Percentiles rank a stretch among this genome's conserved stretches.
Conservation (phyloP, 1,140 invertebrate genomes). For the Ctenoplectra terminalis region DNA sequence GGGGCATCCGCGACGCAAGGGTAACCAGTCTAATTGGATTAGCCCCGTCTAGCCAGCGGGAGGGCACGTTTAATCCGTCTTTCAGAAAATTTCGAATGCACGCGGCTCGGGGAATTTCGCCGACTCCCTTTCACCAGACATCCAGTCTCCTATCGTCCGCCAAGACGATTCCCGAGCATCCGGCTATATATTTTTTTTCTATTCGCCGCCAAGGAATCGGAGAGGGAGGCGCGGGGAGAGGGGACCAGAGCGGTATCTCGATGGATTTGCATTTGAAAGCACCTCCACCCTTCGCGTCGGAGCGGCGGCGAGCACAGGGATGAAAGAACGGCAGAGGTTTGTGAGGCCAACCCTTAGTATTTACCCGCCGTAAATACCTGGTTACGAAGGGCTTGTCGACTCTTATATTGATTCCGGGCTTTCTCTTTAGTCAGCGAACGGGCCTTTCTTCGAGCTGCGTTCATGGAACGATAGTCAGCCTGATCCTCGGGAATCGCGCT, state of each 20-base stretch:
- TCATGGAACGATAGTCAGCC: too few relatives aligned
- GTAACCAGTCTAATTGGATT: constrained; percentile 63
- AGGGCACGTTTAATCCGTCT: constrained; percentile 40
- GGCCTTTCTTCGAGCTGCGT: neutral
- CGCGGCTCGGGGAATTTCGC: constrained; percentile 2
- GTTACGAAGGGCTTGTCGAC: constrained; percentile 64
- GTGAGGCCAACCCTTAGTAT: constrained; percentile 54
- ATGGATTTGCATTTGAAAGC: constrained; percentile 70
- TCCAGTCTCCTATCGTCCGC: constrained; percentile 19
- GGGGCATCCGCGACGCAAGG: constrained; percentile 43
- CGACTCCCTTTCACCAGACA: neutral
- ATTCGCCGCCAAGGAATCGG: constrained; percentile 4
- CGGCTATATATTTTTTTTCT: constrained; percentile 10
- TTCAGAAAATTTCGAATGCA: constrained; percentile 39
- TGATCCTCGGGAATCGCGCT: neutral
- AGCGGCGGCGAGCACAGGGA: constrained; percentile 10
- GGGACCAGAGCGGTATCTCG: constrained; percentile 19
- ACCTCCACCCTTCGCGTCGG: constrained; percentile 22
- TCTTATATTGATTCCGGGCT: constrained; percentile 66
- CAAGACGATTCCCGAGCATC: constrained; percentile 35
- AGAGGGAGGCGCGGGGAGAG: neutral
- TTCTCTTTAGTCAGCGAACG: constrained; percentile 22
- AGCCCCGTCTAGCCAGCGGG: constrained; percentile 34
- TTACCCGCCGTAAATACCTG: constrained; percentile 68
- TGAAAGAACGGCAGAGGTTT: constrained; percentile 58